phyloP scores from a whole-genome alignment of 64 coral and sea anemone genomes.

The Trachythela sp. region DNA sequence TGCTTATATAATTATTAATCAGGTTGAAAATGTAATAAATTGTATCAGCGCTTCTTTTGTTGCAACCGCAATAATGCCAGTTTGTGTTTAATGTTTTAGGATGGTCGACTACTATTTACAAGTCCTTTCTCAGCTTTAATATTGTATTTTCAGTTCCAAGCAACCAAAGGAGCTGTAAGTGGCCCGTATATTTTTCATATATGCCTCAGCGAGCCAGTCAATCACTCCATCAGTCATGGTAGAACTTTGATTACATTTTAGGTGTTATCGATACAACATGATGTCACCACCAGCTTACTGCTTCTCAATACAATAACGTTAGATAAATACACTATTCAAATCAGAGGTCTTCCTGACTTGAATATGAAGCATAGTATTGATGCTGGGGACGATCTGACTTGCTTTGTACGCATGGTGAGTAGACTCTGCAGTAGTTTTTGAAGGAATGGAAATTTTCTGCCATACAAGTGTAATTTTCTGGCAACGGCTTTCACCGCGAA shows the following conservation, averaged over 20 bases:
- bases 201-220: background rate
- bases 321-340: slow-evolving; percentile 62
- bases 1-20: background rate
- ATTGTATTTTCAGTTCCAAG: slow-evolving; percentile 71
- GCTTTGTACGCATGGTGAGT: slow-evolving; percentile 65
- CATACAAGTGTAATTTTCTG: background rate
- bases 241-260: slow-evolving; percentile 24
- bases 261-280: background rate
- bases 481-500: too few species aligned
- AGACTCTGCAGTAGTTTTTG: background rate
- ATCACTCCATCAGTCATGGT: background rate
- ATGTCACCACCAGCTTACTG: background rate
- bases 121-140: slow-evolving; percentile 80
- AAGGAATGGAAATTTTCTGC: background rate
- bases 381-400: slow-evolving; percentile 71
- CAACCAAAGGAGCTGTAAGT: slow-evolving; percentile 71
- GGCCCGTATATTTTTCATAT: background rate
- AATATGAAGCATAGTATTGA: slow-evolving; percentile 49
- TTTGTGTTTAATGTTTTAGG: slow-evolving; percentile 34
- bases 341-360: slow-evolving; percentile 72
- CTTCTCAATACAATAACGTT: slow-evolving; percentile 16
- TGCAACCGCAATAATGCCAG: background rate
- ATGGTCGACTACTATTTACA: slow-evolving; percentile 81
- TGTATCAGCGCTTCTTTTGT: background rate
- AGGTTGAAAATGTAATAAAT: background rate